Evolutionary conservation across 2,113 vertebrate genomes (phyloP), one percentile per base, ranked within the genome.

Genomic region (Cynopterus brachyotis): DNA sequence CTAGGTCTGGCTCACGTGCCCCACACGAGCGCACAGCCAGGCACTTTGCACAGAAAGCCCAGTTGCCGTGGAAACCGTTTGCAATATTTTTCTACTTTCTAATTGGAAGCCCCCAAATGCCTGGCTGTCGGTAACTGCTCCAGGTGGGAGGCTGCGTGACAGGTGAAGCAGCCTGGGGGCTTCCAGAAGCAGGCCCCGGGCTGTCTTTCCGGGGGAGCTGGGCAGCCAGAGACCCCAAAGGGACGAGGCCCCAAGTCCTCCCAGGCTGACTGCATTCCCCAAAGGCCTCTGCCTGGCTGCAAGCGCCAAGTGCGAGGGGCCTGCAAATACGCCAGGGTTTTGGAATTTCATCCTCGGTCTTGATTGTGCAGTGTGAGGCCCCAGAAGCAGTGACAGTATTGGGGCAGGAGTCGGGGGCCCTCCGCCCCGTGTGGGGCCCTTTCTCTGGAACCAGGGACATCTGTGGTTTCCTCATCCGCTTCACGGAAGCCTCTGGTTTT

Each of bases 1-100:
- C 73, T 92, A 95, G 20, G 32, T 42, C 62, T 72, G 94, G 81
- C 96, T 78, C 66, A 47, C 0, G 0, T 28, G 19, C 70, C 93
- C 88, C 47, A 66, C 78, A 78, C 8, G 30, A 96, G 81, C 3
- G 0, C 42, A 32, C 57, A 60, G 55, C 45, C 17, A 40, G 81
- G 64, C 75, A 1, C 40, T 78, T 75, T 0, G 13, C 62, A 32
- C 45, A 8, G 97, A 93, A 94, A 94, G 62, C 95, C 75, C 0
- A 0, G 98, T 98, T 98, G 96, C 98, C 95, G 87, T 98, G 97
- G 98, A 97, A 98, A 98, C 98, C 69, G 26, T 53, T 45, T 72
- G 91, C 73, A 40, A 3, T 84, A 42, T 81, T 84, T 82, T 96
- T 78, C 66, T 78, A 0, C 82, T 92, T 95, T 62, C 92, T 96